Conservation (phyloP, 1,140 invertebrate genomes). For the Ceratina calcarata region DNA sequence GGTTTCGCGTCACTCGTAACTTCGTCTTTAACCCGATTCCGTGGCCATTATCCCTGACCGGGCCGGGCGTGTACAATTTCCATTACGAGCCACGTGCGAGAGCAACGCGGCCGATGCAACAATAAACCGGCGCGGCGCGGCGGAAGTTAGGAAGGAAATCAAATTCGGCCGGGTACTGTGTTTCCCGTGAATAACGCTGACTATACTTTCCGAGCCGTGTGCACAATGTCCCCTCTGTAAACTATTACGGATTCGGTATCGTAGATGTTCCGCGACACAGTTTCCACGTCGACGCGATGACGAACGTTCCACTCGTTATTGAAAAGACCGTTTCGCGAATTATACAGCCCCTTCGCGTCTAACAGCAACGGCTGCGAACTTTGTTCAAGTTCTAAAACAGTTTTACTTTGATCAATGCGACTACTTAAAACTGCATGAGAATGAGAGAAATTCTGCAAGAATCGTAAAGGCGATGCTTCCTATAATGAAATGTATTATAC, state of each 20-base stretch:
- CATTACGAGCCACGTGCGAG: constrained; percentile 48
- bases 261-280: constrained; percentile 32
- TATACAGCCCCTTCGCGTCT: background rate
- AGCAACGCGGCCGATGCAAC: constrained; percentile 44
- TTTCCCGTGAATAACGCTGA: constrained; percentile 35
- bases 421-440: no score
- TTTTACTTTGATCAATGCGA: no score
- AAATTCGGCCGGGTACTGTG: constrained; percentile 45
- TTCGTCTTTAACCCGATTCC: constrained; percentile 56
- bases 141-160: constrained; percentile 58
- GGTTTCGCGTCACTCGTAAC: constrained; percentile 28
- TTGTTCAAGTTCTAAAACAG: background rate
- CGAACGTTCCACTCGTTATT: background rate
- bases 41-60: constrained; percentile 55
- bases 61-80: constrained; percentile 41
- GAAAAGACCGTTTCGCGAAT: constrained; percentile 5
- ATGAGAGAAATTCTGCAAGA: no score
- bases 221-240: background rate
- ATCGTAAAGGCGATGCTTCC: no score
- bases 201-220: constrained; percentile 24
- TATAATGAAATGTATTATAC: no score
- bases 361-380: background rate
- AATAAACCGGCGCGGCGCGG: constrained; percentile 40
- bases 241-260: background rate
- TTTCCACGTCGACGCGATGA: background rate